Percentiles rank a stretch among this genome's conserved stretches.
Conservation (phyloP, 1,140 invertebrate species). For the Gryon sp. region DNA sequence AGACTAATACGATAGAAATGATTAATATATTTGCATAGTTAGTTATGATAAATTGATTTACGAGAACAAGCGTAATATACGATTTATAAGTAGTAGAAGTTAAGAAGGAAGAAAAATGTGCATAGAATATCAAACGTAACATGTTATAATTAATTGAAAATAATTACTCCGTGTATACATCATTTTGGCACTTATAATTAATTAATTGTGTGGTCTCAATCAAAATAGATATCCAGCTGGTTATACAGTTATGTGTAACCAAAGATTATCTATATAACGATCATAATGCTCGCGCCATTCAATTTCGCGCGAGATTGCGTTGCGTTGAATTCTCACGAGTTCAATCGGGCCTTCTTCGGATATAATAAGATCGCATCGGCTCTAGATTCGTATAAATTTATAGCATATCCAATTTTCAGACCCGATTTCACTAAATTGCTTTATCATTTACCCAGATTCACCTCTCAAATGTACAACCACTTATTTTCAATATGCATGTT, state of each 20-base stretch:
- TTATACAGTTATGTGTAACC: constrained; percentile 40
- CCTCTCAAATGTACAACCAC: not conserved
- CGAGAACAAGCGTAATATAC: no score
- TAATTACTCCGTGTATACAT: not conserved
- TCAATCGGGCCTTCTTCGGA: constrained; percentile 11
- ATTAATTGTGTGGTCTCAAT: constrained; percentile 55
- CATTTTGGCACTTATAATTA: constrained; percentile 4
- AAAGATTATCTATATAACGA: constrained; percentile 57
- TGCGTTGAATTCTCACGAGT: constrained; percentile 64
- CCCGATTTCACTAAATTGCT: constrained; percentile 33
- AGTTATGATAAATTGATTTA: no score
- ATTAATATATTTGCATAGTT: no score
- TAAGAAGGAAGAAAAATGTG: not conserved
- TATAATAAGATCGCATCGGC: constrained; percentile 8
- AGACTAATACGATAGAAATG: no score
- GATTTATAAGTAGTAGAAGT: no score
- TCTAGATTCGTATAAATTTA: constrained; percentile 17
- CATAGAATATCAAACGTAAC: not conserved
- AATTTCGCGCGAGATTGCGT: constrained; percentile 61
- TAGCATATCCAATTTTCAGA: constrained; percentile 16
- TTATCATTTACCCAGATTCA: constrained; percentile 38
- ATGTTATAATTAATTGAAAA: not conserved
- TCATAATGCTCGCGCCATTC: constrained; percentile 62
- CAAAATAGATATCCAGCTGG: constrained; percentile 54
- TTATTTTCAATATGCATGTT: constrained; percentile 3